Percentiles rank a stretch among this genome's conserved stretches.
phyloP scores from a whole-genome alignment of 1,140 invertebrate species.

The Sitophilus oryzae region DNA sequence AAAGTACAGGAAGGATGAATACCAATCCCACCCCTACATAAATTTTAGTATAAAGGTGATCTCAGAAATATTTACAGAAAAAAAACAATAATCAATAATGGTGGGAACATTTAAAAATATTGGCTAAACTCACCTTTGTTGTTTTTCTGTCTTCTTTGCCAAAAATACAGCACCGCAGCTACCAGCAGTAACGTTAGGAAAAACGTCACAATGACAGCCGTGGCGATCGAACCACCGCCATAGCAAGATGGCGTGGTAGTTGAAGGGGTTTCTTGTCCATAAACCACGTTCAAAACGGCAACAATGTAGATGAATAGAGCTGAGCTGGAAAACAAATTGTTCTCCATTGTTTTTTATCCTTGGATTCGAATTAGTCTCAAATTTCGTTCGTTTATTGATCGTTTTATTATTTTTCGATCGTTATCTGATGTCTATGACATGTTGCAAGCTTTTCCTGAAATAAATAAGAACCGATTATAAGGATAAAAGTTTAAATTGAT shows the following conservation, averaged over 20 bases:
- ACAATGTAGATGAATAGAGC: not conserved
- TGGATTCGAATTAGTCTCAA: too few species aligned
- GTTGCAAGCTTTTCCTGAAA: too few species aligned
- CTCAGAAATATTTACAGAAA: too few species aligned
- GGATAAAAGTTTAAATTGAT: too few species aligned
- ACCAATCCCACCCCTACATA: too few species aligned
- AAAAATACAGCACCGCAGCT: constrained; percentile 2
- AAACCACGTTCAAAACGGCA: not conserved
- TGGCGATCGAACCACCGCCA: constrained; percentile 30
- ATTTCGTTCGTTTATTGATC: not conserved
- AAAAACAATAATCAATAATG: too few species aligned
- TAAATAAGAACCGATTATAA: too few species aligned
- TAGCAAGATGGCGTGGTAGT: constrained; percentile 24
- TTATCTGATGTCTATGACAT: too few species aligned
- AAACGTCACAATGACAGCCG: constrained; percentile 30
- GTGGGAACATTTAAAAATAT: too few species aligned
- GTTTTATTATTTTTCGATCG: too few species aligned
- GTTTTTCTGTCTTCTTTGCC: constrained; percentile 1
- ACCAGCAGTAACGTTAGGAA: constrained; percentile 22
- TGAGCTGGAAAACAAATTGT: not conserved
- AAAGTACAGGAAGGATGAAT: too few species aligned
- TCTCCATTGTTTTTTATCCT: not conserved
- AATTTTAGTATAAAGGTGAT: too few species aligned
- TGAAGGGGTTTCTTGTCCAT: not conserved
- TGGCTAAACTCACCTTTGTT: constrained; percentile 21